Evolutionary conservation across 2,888 invertebrate species (phyloP), one percentile per base, ranked within the genome.

Genomic region (Petrolisthes manimaculis): DNA sequence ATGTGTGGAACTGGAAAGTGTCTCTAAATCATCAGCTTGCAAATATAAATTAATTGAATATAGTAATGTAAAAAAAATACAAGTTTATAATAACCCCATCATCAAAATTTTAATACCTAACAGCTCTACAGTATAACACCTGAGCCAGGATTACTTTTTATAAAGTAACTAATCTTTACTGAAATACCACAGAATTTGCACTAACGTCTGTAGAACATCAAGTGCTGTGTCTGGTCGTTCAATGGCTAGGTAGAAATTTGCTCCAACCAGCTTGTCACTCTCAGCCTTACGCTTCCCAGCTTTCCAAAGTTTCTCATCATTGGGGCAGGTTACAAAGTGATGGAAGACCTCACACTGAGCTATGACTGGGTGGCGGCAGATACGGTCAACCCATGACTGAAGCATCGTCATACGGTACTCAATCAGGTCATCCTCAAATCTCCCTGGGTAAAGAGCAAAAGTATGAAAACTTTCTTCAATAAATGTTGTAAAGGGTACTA

Each of bases 231-330:
- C 96, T 67, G 98, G 97, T 90, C 97, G 96, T 91, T 96, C 95
- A 92, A 99, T 95, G 90, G 97, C 96, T 93, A 97, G 95, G 93
- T 98, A 98, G 93, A 97, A 98, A 93, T 96, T 97, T 55, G 97
- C 96, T 8, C 98, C 98, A 91, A 97, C 94, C 91, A 97, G 95
- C 92, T 97, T 96, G 93, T 99, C 99, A 92, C 96, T 96, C 93
- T 99, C 99, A 0, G 99, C 99, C 93, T 95, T 96, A 91, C 99
- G 94, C 93, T 99, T 99, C 4, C 99, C 99, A 81, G 95, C 95
- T 94, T 99, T 99, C 99, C 99, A 99, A 92, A 96, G 95, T 93
- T 98, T 98, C 92, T 98, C 99, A 94, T 99, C 99, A 8, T 97
- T 98, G 18, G 90, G 90, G 93, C 99, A 99, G 3, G 97, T 97